Evolutionary conservation across 92 coral and sea anemone species (phyloP).

Genomic region (Muricea muricata): DNA sequence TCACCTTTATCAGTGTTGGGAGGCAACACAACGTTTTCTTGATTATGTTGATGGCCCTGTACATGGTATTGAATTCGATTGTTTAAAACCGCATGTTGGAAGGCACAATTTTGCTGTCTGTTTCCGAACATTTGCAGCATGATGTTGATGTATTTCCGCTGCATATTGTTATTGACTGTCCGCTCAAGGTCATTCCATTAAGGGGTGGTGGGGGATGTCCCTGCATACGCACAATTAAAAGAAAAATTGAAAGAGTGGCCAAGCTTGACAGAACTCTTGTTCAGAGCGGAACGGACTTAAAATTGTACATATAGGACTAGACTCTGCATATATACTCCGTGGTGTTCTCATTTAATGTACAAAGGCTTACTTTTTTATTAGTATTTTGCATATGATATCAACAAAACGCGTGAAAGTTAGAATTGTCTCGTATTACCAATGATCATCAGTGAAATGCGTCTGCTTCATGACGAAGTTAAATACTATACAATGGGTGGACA

Average conservation of each 20-base stretch:
- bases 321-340: no score
- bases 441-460: no score
- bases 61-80: neutral
- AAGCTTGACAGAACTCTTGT: neutral
- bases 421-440: no score
- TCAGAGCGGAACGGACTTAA: no score
- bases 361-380: no score
- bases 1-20: neutral
- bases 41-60: slow-evolving; percentile 6
- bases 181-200: neutral
- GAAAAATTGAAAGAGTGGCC: neutral
- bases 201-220: neutral
- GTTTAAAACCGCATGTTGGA: neutral
- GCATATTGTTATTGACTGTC: neutral
- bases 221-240: neutral
- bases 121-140: neutral
- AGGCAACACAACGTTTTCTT: neutral
- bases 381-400: no score
- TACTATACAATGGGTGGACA: no score
- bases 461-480: no score
- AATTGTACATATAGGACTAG: no score
- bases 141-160: neutral
- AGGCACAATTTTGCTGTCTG: no score
- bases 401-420: no score
- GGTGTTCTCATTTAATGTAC: no score